Evolutionary conservation across 2,113 vertebrate genomes (phyloP).

Genomic region (Sardina pilchardus): DNA sequence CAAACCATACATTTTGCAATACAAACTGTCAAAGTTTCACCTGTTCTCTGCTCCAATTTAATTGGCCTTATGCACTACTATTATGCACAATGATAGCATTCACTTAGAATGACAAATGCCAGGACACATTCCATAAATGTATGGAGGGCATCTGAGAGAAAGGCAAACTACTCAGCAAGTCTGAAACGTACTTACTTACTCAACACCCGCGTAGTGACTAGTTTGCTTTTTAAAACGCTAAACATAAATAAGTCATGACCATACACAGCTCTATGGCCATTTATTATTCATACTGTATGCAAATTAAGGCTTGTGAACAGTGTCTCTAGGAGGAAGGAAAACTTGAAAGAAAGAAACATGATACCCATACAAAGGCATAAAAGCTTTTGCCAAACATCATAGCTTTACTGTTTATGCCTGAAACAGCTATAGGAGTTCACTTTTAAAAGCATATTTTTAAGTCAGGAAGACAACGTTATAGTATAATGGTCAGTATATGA

Average conservation of each 20-base stretch:
- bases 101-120: background rate
- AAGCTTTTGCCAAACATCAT: slow-evolving; percentile 8
- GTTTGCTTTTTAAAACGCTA: slow-evolving; percentile 54
- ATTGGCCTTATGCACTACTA: background rate
- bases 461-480: background rate
- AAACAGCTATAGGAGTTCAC: background rate
- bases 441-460: background rate
- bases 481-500: background rate
- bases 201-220: slow-evolving; percentile 43
- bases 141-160: background rate
- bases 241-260: slow-evolving; percentile 51
- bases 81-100: background rate
- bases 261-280: slow-evolving; percentile 55
- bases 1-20: background rate
- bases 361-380: slow-evolving; percentile 28
- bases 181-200: slow-evolving; percentile 5
- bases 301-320: slow-evolving; percentile 57
- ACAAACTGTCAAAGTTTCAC: background rate
- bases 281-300: slow-evolving; percentile 61
- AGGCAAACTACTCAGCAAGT: slow-evolving; percentile 27
- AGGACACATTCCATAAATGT: background rate
- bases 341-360: slow-evolving; percentile 45
- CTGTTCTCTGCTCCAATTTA: background rate
- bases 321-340: slow-evolving; percentile 41
- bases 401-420: background rate